phyloP scores from a whole-genome alignment of 2,113 vertebrate species.

The Accipiter virgatus region DNA sequence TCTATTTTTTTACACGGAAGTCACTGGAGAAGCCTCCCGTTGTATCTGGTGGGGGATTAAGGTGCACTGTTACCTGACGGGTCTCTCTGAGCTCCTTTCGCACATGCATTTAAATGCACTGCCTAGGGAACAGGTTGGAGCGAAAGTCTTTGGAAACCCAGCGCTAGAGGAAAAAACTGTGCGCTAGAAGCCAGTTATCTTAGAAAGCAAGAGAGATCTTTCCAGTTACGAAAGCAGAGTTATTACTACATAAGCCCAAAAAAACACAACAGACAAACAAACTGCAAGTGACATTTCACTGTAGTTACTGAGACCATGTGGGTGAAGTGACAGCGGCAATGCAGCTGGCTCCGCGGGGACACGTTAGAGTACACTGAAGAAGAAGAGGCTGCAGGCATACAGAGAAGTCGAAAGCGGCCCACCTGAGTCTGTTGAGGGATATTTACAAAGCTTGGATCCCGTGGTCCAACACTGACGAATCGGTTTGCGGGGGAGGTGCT shows the following conservation, averaged over 20 bases:
- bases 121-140: background rate
- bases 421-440: constrained; percentile 99
- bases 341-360: constrained; percentile 57
- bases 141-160: background rate
- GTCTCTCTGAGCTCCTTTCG: background rate
- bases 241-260: constrained; percentile 25
- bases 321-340: constrained; percentile 60
- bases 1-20: background rate
- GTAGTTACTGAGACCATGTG: constrained; percentile 63
- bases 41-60: background rate
- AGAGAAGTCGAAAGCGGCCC: constrained; percentile 80
- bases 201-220: constrained; percentile 22
- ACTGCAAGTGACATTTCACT: constrained; percentile 42
- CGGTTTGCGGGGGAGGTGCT: constrained; percentile 98
- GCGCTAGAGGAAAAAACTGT: background rate
- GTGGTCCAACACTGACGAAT: constrained; percentile 98
- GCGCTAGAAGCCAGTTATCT: background rate
- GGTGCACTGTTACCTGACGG: background rate
- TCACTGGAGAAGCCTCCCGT: background rate
- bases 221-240: background rate
- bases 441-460: constrained; percentile 99
- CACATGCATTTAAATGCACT: background rate
- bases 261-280: constrained; percentile 63
- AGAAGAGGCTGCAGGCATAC: constrained; percentile 75
- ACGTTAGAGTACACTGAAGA: constrained; percentile 62